A percentile compares a stretch with the other conserved stretches of the same genome.
These are phyloP conservation scores for Lamellibrachia satsuma DNA, from an alignment of 2,888 invertebrate species.

Conservation along the genomic window DNA sequence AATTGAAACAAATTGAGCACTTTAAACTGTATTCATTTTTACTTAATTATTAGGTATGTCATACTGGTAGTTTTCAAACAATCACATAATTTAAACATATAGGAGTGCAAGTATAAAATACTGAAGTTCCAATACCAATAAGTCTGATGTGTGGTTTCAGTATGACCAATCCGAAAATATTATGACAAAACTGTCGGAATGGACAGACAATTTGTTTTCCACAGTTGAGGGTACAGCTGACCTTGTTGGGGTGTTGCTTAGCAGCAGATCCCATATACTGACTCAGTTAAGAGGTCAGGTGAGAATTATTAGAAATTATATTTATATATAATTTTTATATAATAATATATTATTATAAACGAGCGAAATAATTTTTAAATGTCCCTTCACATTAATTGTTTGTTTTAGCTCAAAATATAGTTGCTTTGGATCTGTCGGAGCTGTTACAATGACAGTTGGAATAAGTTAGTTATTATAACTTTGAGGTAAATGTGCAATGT, in stretches of 20 bases:
- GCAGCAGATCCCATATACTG: not conserved
- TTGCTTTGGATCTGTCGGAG: too few species aligned
- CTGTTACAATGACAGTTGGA: too few species aligned
- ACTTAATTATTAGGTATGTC: not conserved
- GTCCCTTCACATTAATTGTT: too few species aligned
- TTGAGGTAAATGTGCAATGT: not conserved
- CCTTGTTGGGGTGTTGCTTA: not conserved
- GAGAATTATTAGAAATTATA: not conserved
- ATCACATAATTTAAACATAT: not conserved
- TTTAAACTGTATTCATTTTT: not conserved
- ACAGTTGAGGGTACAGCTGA: slow-evolving; percentile 4
- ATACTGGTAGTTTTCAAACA: not conserved
- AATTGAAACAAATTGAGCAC: not conserved
- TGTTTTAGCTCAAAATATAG: too few species aligned
- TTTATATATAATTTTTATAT: too few species aligned
- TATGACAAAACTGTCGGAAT: not conserved
- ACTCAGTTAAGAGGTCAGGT: not conserved
- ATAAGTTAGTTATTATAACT: not conserved
- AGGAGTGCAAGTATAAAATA: not conserved
- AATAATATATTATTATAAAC: too few species aligned
- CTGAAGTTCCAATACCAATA: not conserved
- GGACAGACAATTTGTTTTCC: slow-evolving; percentile 3
- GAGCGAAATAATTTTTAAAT: too few species aligned
- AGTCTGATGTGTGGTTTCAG: not conserved
- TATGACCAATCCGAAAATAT: not conserved